Evolutionary conservation across 2,797 vertebrate genomes (phyloP).

Genomic region (Xiphorhynchus erythropygius): DNA sequence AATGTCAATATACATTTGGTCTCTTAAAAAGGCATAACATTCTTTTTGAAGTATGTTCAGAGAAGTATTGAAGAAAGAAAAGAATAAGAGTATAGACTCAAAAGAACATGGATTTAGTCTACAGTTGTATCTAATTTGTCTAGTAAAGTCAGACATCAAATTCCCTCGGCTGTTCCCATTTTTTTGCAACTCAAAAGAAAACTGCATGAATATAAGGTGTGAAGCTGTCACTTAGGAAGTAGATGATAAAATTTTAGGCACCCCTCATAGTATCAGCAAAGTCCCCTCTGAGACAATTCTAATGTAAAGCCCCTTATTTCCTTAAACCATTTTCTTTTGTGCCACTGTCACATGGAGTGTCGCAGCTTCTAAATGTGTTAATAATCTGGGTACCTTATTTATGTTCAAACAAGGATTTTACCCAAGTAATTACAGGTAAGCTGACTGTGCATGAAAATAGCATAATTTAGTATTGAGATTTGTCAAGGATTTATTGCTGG

Average conservation of each 20-base stretch:
- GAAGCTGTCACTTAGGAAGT: neutral
- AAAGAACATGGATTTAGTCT: neutral
- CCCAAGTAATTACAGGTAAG: neutral
- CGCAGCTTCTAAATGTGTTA: neutral
- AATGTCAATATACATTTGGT: conserved; percentile 52
- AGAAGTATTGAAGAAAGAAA: neutral
- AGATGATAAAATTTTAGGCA: neutral
- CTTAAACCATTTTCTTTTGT: neutral
- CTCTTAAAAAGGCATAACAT: neutral
- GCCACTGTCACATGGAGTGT: neutral
- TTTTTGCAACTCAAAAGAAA: neutral
- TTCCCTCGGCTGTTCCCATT: neutral
- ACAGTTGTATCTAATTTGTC: neutral
- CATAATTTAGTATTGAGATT: neutral
- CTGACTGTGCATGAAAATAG: neutral
- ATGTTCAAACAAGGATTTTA: neutral
- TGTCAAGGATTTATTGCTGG: neutral
- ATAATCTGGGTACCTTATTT: neutral
- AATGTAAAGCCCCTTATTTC: neutral
- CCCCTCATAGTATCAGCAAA: neutral
- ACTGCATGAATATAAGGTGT: neutral
- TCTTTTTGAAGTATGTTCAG: neutral
- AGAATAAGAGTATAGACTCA: neutral
- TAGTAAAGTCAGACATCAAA: neutral
- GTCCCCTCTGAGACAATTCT: neutral